Percentiles rank a stretch among this genome's conserved stretches.
These are phyloP conservation scores for Meganola albula DNA, from an alignment of 2,888 invertebrate species.

Conservation along the genomic window DNA sequence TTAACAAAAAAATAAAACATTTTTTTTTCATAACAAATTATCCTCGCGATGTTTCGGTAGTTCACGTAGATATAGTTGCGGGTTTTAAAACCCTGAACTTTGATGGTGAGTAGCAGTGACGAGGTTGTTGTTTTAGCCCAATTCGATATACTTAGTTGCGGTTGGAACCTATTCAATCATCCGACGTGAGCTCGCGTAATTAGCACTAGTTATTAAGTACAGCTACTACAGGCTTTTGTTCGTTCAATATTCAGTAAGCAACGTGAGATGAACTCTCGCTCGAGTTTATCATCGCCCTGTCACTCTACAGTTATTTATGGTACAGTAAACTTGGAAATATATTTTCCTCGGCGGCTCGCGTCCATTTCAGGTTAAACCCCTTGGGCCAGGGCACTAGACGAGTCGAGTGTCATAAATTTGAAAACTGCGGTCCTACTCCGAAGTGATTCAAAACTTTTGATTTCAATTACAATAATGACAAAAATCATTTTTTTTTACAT, in stretches of 20 bases:
- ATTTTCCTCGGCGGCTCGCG: conserved; percentile 69
- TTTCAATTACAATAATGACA: no score
- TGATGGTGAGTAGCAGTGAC: no score
- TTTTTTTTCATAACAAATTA: no score
- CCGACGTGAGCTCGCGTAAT: conserved; percentile 16
- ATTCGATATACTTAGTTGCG: no score
- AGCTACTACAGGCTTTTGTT: conserved; percentile 41
- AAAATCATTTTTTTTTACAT: no score
- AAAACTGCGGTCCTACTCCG: no score
- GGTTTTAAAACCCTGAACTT: no score
- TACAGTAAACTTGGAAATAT: conserved; percentile 77
- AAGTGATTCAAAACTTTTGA: no score
- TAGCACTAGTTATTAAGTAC: conserved; percentile 27
- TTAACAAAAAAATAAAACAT: no score
- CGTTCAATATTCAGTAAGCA: conserved; percentile 68
- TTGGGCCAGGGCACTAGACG: conserved; percentile 69
- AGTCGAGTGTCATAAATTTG: conserved; percentile 76
- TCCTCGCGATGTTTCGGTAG: no score
- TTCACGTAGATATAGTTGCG: no score
- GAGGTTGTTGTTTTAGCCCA: no score
- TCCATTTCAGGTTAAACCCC: conserved; percentile 76
- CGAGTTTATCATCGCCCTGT: conserved; percentile 74
- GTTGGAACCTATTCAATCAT: conserved; percentile 18
- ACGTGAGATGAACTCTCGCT: conserved; percentile 66
- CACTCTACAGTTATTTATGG: conserved; percentile 76